Percentiles rank a stretch among this genome's conserved stretches.
phyloP scores from a whole-genome alignment of 2,888 invertebrate species.

The Cephus pulcher region DNA sequence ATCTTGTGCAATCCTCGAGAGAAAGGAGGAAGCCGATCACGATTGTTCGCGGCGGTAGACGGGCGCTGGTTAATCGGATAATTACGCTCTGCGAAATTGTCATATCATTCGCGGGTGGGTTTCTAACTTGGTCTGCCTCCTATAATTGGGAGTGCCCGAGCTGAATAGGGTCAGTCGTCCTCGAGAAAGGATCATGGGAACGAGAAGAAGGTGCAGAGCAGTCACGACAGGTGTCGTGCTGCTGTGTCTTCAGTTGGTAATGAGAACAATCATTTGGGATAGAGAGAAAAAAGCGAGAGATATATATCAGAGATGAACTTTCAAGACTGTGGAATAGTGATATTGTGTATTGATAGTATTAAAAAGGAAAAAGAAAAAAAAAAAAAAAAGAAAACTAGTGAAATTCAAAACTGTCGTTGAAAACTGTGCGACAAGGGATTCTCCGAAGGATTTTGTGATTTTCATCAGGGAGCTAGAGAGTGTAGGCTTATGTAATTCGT shows the following conservation, averaged over 20 bases:
- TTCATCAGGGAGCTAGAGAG: not conserved
- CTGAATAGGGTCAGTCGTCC: conserved; percentile 43
- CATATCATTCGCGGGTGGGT: conserved; percentile 51
- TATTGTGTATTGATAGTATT: not conserved
- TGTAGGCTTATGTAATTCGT: not conserved
- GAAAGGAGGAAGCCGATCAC: conserved; percentile 61
- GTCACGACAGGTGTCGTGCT: not conserved
- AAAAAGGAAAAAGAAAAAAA: no score
- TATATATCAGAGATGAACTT: not conserved
- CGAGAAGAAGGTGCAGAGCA: conserved; percentile 7
- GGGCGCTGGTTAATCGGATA: conserved; percentile 22
- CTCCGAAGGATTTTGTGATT: not conserved
- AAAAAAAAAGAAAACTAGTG: not conserved
- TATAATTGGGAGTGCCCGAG: conserved; percentile 51
- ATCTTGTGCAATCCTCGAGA: conserved; percentile 51
- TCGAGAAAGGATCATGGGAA: conserved; percentile 38
- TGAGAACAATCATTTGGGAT: not conserved
- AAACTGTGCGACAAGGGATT: not conserved
- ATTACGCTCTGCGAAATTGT: conserved; percentile 51
- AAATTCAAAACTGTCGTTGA: not conserved
- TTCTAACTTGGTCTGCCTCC: conserved; percentile 42
- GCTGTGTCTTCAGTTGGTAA: not conserved
- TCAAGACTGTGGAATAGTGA: not conserved
- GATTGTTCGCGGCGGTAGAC: conserved; percentile 25
- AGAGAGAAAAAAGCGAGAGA: not conserved